Evolutionary conservation across 23 tunicate genomes (phyloP), one percentile per base, ranked within the genome.

Genomic region (Halocynthia roretzi): DNA sequence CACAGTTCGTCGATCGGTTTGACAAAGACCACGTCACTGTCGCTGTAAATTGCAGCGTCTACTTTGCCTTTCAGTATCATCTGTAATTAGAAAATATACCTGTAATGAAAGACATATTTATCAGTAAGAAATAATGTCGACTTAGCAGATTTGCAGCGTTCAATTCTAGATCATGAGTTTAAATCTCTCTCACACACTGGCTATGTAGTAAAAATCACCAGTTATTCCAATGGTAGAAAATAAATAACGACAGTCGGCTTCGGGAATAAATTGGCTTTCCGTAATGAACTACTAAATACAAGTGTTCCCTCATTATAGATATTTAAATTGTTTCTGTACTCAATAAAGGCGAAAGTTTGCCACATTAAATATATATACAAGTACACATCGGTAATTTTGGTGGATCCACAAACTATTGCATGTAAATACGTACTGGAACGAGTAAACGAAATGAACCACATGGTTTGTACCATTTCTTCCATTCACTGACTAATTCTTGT

Each of bases 401-500:
- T 31, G 44, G 44, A 31, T 31, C 44, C 44, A 31, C 44, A 31
- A 31, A 31, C 44, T 31, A 31, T 31, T 31, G 44, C 44, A 31
- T 31, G 44, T 31, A 31, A 14, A 50, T 14, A 62, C 87, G 52
- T 78, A 90, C 91, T 79, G 99, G 99, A 17, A 81, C n/a, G 22
- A 96, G 65, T 10, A 96, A 80, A 7, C 99, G 85, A 61, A 84
- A 96, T 52, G 93, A 85, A 51, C 99, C 99, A 69, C 99, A 96
- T 8, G 99, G 99, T 55, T 96, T 96, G 83, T 96, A 96, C 99
- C 99, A 96, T 54, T 80, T 82, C 78, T 96, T 90, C 99, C 96
- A 96, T 48, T 85, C 89, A 22, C 73, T 64, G 8, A 78, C 67
- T 80, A 96, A 10, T 7, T 67, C 67, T 60, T 52, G 52, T 8